These are phyloP conservation scores for Hypercompe scribonia DNA, from an alignment of 2,888 invertebrate species.

Conservation along the genomic window DNA sequence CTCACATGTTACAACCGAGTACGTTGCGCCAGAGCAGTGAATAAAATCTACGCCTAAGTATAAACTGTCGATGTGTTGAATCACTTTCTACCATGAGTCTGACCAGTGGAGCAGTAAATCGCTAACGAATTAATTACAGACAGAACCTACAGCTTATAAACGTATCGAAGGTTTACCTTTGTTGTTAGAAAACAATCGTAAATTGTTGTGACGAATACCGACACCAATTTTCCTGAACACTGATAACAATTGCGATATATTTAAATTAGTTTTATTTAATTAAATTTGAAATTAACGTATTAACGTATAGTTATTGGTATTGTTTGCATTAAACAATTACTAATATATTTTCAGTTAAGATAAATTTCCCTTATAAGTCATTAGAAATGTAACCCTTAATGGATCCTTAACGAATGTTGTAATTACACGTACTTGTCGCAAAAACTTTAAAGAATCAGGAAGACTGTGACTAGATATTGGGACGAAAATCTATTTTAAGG, in stretches of 20 bases:
- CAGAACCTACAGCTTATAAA: background rate
- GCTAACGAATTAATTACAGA: slow-evolving; percentile 17
- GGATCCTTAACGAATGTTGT: background rate
- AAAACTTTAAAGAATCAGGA: background rate
- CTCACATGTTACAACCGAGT: slow-evolving; percentile 70
- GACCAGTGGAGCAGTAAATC: slow-evolving; percentile 51
- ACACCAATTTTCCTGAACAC: background rate
- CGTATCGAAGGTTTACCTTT: background rate
- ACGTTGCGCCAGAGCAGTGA: slow-evolving; percentile 34
- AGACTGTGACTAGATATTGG: background rate
- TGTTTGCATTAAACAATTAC: background rate
- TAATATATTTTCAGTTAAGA: background rate
- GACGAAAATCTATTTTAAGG: background rate
- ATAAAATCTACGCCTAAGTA: slow-evolving; percentile 18
- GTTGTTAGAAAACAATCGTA: background rate
- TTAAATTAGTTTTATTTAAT: background rate
- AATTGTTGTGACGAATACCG: background rate
- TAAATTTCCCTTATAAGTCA: background rate
- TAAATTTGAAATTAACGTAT: background rate
- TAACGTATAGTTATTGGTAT: background rate
- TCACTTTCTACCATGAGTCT: slow-evolving; percentile 46
- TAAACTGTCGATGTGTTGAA: slow-evolving; percentile 18
- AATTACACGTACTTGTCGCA: background rate
- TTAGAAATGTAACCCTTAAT: background rate
- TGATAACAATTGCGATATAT: background rate